These are phyloP conservation scores for Saccostrea cuccullata DNA, from an alignment of 1,140 invertebrate genomes.

Conservation along the genomic window DNA sequence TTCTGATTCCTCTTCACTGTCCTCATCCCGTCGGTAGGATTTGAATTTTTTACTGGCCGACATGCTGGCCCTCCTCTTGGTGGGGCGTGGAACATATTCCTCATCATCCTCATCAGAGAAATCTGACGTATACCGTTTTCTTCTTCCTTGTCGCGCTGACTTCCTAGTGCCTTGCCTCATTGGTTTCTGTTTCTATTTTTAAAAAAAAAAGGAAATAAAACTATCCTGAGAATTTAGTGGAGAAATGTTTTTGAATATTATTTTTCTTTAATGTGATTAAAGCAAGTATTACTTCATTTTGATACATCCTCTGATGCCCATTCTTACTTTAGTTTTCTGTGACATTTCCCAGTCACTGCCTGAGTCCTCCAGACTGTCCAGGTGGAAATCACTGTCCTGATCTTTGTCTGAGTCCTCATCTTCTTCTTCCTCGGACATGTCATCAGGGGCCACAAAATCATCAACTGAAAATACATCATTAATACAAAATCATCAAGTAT, in stretches of 20 bases:
- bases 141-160: constrained; percentile 53
- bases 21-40: constrained; percentile 51
- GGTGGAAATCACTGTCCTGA: constrained; percentile 66
- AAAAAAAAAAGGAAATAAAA: background rate
- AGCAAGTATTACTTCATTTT: too few species aligned
- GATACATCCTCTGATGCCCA: background rate
- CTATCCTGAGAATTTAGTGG: too few species aligned
- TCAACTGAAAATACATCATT: constrained; percentile 57
- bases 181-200: background rate
- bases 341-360: constrained; percentile 74
- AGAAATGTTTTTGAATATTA: too few species aligned
- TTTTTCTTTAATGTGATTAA: too few species aligned
- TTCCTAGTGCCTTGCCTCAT: constrained; percentile 22
- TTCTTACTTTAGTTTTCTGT: constrained; percentile 21
- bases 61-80: constrained; percentile 62
- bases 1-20: constrained; percentile 42
- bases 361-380: constrained; percentile 65
- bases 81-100: constrained; percentile 71
- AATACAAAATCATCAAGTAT: background rate
- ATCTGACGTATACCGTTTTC: constrained; percentile 53
- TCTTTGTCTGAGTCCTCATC: constrained; percentile 60
- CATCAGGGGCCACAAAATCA: constrained; percentile 64
- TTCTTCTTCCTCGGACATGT: constrained; percentile 64
- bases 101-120: constrained; percentile 70
- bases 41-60: constrained; percentile 48